Percentiles rank a stretch among this genome's conserved stretches.
Evolutionary conservation across 2,797 vertebrate genomes (phyloP).

Genomic region (Chromobotia macracanthus): DNA sequence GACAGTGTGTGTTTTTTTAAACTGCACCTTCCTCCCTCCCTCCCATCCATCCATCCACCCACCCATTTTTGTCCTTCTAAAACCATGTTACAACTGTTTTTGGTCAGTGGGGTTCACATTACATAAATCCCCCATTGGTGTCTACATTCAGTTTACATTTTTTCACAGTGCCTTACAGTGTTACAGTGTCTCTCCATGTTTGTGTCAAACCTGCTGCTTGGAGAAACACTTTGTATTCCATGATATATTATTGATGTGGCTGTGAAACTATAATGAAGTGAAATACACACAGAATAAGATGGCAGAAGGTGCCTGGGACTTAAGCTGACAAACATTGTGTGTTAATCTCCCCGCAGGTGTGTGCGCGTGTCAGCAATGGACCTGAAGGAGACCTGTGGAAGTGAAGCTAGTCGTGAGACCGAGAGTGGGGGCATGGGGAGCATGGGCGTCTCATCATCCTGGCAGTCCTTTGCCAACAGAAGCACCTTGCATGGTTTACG

Average conservation of each 20-base stretch:
- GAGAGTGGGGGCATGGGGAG: conserved; percentile 71
- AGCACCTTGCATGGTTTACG: conserved; percentile 95
- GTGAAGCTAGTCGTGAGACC: conserved; percentile 85
- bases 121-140: conserved; percentile 10
- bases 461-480: conserved; percentile 91
- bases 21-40: not conserved
- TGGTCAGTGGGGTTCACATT: conserved; percentile 6
- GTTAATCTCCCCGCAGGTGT: conserved; percentile 47
- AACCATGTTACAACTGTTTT: not conserved
- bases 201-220: conserved; percentile 1
- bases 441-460: conserved; percentile 83
- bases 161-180: conserved; percentile 27
- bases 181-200: conserved; percentile 4
- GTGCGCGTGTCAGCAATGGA: conserved; percentile 82
- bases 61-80: not conserved
- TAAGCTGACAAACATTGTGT: conserved; percentile 19
- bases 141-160: conserved; percentile 30
- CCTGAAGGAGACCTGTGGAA: conserved; percentile 91
- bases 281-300: conserved; percentile 21
- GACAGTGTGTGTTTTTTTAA: not conserved
- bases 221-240: conserved; percentile 13
- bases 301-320: conserved; percentile 15
- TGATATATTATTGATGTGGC: conserved; percentile 24
- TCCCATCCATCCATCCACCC: not conserved
- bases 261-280: conserved; percentile 34